These are phyloP conservation scores for Sarcophaga caerulescens DNA, from an alignment of 2,888 invertebrate species.

Conservation along the genomic window DNA sequence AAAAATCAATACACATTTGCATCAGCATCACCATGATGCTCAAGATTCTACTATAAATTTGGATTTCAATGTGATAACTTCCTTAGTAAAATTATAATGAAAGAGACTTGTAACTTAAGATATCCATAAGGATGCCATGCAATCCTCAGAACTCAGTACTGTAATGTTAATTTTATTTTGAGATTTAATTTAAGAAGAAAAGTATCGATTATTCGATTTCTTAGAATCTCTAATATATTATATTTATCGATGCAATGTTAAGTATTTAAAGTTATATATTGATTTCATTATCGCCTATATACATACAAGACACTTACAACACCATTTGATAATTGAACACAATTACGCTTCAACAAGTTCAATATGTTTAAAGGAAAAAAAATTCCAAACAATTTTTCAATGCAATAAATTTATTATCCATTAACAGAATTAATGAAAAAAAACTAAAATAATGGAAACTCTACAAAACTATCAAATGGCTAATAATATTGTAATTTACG, in stretches of 20 bases:
- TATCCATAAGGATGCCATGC: no score
- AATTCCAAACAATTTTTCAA: slow-evolving; percentile 48
- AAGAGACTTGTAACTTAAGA: no score
- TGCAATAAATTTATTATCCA: slow-evolving; percentile 49
- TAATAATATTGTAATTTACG: slow-evolving; percentile 44
- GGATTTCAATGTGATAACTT: no score
- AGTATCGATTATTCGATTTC: no score
- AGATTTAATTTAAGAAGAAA: no score
- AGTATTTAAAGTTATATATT: slow-evolving; percentile 24
- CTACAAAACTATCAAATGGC: neutral
- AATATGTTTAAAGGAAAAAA: slow-evolving; percentile 1
- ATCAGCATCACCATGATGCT: no score
- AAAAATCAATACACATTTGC: no score
- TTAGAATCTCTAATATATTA: neutral
- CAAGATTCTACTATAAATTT: no score
- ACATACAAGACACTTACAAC: slow-evolving; percentile 35
- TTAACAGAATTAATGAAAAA: slow-evolving; percentile 40
- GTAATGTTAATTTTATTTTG: no score
- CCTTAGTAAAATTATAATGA: no score
- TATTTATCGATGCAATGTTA: neutral
- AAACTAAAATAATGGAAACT: neutral
- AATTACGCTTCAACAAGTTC: slow-evolving; percentile 43
- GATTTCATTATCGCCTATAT: slow-evolving; percentile 6
- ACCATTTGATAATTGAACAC: slow-evolving; percentile 46
- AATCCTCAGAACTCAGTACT: no score